Conservation (phyloP, 2,888 invertebrate genomes). For the Caenorhabditis wallacei region DNA sequence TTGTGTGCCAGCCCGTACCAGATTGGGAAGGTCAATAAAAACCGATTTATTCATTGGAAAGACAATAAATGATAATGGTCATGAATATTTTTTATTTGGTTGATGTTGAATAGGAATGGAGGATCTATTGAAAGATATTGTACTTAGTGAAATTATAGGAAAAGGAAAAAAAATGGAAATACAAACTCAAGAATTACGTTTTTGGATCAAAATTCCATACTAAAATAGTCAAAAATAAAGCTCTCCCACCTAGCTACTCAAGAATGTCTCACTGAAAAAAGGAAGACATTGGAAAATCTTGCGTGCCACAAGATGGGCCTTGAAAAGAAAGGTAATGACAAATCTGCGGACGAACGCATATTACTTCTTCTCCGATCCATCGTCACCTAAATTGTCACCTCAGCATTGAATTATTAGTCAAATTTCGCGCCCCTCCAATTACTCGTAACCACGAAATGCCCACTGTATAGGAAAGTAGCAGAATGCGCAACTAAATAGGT, state of each 20-base stretch:
- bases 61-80: no score
- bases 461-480: constrained; percentile 28
- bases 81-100: no score
- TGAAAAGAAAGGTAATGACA: constrained; percentile 41
- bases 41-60: no score
- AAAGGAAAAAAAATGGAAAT: no score
- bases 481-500: constrained; percentile 29
- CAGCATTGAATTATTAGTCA: constrained; percentile 60
- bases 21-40: no score
- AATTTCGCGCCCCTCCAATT: constrained; percentile 59
- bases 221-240: background rate
- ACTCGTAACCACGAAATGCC: constrained; percentile 42
- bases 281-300: constrained; percentile 13
- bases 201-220: no score
- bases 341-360: constrained; percentile 57
- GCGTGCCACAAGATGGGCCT: constrained; percentile 46
- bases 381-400: constrained; percentile 61
- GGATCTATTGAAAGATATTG: no score
- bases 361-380: constrained; percentile 47
- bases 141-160: no score
- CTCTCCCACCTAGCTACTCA: background rate
- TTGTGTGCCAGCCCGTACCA: no score
- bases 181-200: no score
- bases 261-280: background rate
- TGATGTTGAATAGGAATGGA: no score